phyloP scores from a whole-genome alignment of 2,113 vertebrate genomes.

The Perccottus glenii region DNA sequence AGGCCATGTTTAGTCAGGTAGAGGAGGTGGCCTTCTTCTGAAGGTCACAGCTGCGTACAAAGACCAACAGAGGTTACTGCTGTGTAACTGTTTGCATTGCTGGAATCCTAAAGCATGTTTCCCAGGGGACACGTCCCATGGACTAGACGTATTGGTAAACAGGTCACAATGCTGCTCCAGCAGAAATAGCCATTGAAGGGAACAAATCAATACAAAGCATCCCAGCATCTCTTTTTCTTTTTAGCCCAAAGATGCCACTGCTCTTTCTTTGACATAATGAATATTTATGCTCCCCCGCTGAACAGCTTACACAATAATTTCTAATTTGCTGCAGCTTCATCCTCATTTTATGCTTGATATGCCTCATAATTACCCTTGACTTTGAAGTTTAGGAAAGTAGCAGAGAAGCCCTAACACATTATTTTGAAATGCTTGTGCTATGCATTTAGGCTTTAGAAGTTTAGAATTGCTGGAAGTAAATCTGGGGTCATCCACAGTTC shows the following conservation, averaged over 20 bases:
- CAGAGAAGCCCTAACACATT: conserved; percentile 12
- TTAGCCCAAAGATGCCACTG: conserved; percentile 7
- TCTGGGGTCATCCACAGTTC: conserved; percentile 57
- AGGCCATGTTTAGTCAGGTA: conserved; percentile 7
- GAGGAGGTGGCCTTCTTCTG: conserved; percentile 26
- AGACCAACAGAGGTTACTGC: conserved; percentile 31
- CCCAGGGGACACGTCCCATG: conserved; percentile 49
- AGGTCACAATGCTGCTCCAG: conserved; percentile 47
- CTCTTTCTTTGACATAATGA: conserved; percentile 27
- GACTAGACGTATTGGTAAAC: conserved; percentile 48
- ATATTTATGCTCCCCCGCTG: conserved; percentile 41
- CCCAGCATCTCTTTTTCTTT: conserved; percentile 36
- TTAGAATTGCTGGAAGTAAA: conserved; percentile 16
- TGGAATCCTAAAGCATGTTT: conserved; percentile 33
- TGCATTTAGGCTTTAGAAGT: conserved; percentile 22
- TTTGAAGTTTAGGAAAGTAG: conserved; percentile 49
- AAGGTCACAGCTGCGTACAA: conserved; percentile 47
- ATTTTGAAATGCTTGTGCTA: conserved; percentile 20
- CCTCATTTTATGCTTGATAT: conserved; percentile 35
- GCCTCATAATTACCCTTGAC: conserved; percentile 42
- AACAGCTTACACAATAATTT: conserved; percentile 29
- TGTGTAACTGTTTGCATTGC: conserved; percentile 69
- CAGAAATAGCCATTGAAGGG: conserved; percentile 46
- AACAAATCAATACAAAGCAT: conserved; percentile 59
- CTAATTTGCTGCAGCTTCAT: conserved; percentile 27